Percentiles rank a stretch among this genome's conserved stretches.
phyloP scores from a whole-genome alignment of 2,113 vertebrate species.

The Clarias batrachus region DNA sequence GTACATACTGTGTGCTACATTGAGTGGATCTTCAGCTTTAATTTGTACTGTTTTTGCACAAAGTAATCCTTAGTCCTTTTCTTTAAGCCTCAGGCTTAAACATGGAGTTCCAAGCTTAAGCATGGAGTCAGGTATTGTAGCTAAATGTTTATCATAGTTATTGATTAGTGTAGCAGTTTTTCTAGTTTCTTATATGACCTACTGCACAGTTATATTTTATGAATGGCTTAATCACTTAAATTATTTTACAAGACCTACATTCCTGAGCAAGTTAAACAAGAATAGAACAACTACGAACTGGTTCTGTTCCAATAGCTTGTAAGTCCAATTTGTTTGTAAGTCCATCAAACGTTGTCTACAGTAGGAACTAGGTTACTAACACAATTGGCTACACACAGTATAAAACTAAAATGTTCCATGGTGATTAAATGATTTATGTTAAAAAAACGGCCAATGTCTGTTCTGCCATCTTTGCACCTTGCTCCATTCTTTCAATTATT shows the following conservation, averaged over 20 bases:
- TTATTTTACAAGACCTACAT: background rate
- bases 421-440: too few species aligned
- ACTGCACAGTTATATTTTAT: background rate
- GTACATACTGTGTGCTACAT: background rate
- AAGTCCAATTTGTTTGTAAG: too few species aligned
- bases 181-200: background rate
- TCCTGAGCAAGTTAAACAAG: background rate
- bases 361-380: too few species aligned
- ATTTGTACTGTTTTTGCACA: constrained; percentile 15
- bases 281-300: too few species aligned
- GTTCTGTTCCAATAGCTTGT: too few species aligned
- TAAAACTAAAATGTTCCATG: too few species aligned
- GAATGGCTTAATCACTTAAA: background rate
- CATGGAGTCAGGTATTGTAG: background rate
- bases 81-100: background rate
- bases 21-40: constrained; percentile 19
- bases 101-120: too few species aligned
- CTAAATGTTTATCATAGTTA: background rate
- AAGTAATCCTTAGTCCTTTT: constrained; percentile 3
- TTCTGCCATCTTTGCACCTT: too few species aligned
- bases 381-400: too few species aligned
- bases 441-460: too few species aligned
- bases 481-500: too few species aligned
- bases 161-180: background rate
- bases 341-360: too few species aligned